Conservation (phyloP, 2,888 invertebrate genomes). For the Stictocephala bisonia region DNA sequence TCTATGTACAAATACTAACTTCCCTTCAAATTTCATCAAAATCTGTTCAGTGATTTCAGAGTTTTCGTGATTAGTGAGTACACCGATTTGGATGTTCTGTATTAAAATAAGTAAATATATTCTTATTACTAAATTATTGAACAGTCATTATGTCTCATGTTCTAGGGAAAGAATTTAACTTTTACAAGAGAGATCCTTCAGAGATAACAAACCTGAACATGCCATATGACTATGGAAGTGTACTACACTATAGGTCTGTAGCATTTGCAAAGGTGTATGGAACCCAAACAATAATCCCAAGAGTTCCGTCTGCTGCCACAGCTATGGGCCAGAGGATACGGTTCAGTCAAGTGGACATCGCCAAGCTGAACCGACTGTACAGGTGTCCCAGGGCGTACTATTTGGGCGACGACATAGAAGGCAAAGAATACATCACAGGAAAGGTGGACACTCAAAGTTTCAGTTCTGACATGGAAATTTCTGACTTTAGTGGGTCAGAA, state of each 20-base stretch:
- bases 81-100: too few species aligned
- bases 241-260: constrained; percentile 65
- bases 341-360: constrained; percentile 60
- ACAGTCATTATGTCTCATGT: too few species aligned
- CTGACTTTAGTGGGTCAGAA: too few species aligned
- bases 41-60: too few species aligned
- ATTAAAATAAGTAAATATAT: too few species aligned
- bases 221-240: constrained; percentile 61
- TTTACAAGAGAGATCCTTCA: constrained; percentile 55
- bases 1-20: too few species aligned
- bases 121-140: too few species aligned
- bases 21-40: too few species aligned
- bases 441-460: neutral
- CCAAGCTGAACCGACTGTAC: constrained; percentile 62
- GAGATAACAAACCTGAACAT: constrained; percentile 57
- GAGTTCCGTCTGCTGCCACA: constrained; percentile 57
- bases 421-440: neutral
- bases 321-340: constrained; percentile 63
- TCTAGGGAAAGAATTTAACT: constrained; percentile 56
- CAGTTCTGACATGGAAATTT: too few species aligned
- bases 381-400: constrained; percentile 54
- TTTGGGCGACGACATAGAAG: constrained; percentile 3
- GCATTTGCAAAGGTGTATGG: constrained; percentile 66
- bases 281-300: constrained; percentile 65
- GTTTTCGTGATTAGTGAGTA: too few species aligned